Evolutionary conservation across 1,140 invertebrate species (phyloP).

Genomic region (Hirudo medicinalis): DNA sequence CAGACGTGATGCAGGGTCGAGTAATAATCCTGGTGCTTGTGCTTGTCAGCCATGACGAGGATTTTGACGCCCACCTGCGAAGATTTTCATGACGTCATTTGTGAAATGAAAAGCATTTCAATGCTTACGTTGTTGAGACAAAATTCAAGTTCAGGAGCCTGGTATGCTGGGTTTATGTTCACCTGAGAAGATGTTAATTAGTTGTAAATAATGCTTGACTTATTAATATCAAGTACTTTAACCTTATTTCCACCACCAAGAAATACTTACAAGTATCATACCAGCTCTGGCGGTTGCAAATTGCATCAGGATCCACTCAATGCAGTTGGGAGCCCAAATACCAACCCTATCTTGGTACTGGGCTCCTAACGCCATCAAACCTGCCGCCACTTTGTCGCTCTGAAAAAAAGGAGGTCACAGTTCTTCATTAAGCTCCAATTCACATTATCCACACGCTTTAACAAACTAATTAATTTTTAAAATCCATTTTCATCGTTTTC

Average conservation of each 20-base stretch:
- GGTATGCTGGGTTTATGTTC: constrained; percentile 70
- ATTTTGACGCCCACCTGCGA: constrained; percentile 45
- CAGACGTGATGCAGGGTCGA: constrained; percentile 47
- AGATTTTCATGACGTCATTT: background rate
- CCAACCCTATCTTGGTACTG: constrained; percentile 67
- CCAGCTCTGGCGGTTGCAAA: constrained; percentile 68
- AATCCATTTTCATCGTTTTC: constrained; percentile 11
- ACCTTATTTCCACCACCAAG: background rate
- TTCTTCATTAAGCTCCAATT: background rate
- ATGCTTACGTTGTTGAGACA: constrained; percentile 62
- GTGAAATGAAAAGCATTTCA: background rate
- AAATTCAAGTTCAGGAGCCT: constrained; percentile 60
- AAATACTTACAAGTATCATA: constrained; percentile 54
- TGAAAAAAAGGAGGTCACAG: constrained; percentile 31
- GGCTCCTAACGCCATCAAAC: constrained; percentile 61
- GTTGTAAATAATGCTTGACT: background rate
- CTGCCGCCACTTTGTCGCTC: constrained; percentile 64
- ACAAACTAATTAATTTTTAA: background rate
- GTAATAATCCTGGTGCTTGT: constrained; percentile 60
- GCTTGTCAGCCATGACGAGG: constrained; percentile 53
- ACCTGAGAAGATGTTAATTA: constrained; percentile 44
- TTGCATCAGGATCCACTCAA: constrained; percentile 65
- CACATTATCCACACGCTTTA: constrained; percentile 1
- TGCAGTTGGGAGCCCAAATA: constrained; percentile 72
- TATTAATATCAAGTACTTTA: background rate